phyloP scores from a whole-genome alignment of 2,888 invertebrate species.

The Drosophila anceps region DNA sequence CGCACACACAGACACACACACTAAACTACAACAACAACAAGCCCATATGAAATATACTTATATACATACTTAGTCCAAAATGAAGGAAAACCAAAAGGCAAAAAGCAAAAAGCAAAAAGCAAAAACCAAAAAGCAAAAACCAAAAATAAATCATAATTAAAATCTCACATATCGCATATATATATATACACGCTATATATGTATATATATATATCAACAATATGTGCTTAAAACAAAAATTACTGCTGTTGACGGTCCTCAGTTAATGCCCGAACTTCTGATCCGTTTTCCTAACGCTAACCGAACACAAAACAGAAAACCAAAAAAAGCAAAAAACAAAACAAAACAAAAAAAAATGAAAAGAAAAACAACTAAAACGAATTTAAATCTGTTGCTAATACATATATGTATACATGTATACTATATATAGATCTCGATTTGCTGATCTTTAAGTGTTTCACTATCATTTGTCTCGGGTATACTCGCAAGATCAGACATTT shows the following conservation, averaged over 20 bases:
- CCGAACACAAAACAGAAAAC: slow-evolving; percentile 1
- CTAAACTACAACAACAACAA: slow-evolving; percentile 16
- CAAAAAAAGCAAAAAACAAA: background rate
- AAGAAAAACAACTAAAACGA: slow-evolving; percentile 4
- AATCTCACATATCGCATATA: slow-evolving; percentile 64
- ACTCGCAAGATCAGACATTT: slow-evolving; percentile 13
- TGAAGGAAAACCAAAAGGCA: too few species aligned
- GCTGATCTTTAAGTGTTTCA: slow-evolving; percentile 1
- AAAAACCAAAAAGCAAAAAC: background rate
- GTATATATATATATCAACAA: slow-evolving; percentile 4
- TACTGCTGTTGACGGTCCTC: slow-evolving; percentile 37
- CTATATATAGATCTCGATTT: slow-evolving; percentile 9
- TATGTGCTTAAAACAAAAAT: slow-evolving; percentile 30
- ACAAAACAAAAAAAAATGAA: background rate
- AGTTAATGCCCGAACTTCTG: slow-evolving; percentile 45
- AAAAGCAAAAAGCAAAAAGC: slow-evolving; percentile 1
- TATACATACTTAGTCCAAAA: slow-evolving; percentile 40
- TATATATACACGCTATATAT: slow-evolving; percentile 20
- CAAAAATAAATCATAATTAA: slow-evolving; percentile 8
- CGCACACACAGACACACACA: slow-evolving; percentile 1
- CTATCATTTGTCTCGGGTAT: slow-evolving; percentile 7
- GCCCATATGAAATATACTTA: slow-evolving; percentile 31
- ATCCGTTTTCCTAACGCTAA: slow-evolving; percentile 20
- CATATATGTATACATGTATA: slow-evolving; percentile 9
- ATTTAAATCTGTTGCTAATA: slow-evolving; percentile 26